Evolutionary conservation across 2,797 vertebrate species (phyloP).

Genomic region (Adelosebastes latens): DNA sequence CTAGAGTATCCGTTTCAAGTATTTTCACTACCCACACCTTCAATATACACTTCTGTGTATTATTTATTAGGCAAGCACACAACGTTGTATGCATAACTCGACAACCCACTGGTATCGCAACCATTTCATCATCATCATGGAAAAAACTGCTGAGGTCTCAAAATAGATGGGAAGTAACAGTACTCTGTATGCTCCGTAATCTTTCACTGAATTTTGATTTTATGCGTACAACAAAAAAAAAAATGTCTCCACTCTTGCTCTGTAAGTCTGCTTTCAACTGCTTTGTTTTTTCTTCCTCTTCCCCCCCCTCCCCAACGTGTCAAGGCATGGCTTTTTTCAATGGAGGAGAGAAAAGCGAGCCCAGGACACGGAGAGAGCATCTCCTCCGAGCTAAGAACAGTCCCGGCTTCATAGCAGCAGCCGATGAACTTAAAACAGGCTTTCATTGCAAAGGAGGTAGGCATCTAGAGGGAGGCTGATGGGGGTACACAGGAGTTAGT

Average conservation of each 20-base stretch:
- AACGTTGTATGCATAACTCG: conserved; percentile 74
- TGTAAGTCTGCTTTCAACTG: conserved; percentile 1
- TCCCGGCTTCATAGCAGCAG: conserved; percentile 14
- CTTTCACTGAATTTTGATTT: conserved; percentile 28
- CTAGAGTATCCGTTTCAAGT: conserved; percentile 82
- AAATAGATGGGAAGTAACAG: conserved; percentile 78
- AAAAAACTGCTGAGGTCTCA: conserved; percentile 85
- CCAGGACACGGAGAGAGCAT: conserved; percentile 5
- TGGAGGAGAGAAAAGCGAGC: conserved; percentile 16
- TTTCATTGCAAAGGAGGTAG: conserved; percentile 88
- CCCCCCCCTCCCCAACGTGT: neutral
- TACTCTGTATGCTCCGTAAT: conserved; percentile 39
- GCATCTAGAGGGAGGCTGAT: conserved; percentile 49
- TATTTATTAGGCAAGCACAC: conserved; percentile 71
- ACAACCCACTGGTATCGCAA: conserved; percentile 84
- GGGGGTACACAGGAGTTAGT: conserved; percentile 31
- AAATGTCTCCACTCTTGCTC: neutral
- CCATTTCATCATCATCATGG: conserved; percentile 80
- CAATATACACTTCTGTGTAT: conserved; percentile 80
- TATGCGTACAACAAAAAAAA: neutral
- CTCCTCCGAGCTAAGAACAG: conserved; percentile 7
- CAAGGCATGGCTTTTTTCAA: conserved; percentile 24
- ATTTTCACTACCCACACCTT: conserved; percentile 75
- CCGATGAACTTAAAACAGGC: conserved; percentile 54
- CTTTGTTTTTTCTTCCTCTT: neutral